These are phyloP conservation scores for Aleiodes leptofemur DNA, from an alignment of 2,888 invertebrate genomes.

Conservation along the genomic window DNA sequence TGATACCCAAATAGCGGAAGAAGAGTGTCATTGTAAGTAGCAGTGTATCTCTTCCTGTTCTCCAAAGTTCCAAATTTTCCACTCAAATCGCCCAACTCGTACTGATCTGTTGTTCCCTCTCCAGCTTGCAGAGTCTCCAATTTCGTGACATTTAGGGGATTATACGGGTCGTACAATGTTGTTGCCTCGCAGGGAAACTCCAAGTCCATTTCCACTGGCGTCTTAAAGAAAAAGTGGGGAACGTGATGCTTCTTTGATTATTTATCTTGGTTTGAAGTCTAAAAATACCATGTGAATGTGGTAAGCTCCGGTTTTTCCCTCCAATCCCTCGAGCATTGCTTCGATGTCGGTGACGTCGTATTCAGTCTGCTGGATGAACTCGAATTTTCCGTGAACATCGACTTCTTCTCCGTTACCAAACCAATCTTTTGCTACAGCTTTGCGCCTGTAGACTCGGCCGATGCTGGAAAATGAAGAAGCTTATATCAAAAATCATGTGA, in stretches of 20 bases:
- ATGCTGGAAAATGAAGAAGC: constrained; percentile 77
- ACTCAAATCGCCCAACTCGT: constrained; percentile 90
- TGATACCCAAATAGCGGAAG: constrained; percentile 88
- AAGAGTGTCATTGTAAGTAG: constrained; percentile 86
- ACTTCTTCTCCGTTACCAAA: constrained; percentile 86
- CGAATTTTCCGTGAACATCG: constrained; percentile 84
- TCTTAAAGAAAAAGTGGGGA: constrained; percentile 76
- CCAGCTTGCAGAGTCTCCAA: constrained; percentile 79
- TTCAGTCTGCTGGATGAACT: constrained; percentile 90
- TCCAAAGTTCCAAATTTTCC: constrained; percentile 89
- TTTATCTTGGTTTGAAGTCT: neutral
- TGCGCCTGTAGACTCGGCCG: constrained; percentile 84
- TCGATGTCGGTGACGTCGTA: constrained; percentile 89
- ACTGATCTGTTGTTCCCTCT: constrained; percentile 89
- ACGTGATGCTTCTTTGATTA: neutral
- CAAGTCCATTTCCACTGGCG: constrained; percentile 87
- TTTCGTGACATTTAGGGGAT: constrained; percentile 86
- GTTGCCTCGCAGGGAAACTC: constrained; percentile 92
- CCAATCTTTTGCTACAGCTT: constrained; percentile 92
- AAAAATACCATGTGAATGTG: constrained; percentile 86
- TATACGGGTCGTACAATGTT: constrained; percentile 90
- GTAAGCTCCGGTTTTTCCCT: constrained; percentile 82
- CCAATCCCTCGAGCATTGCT: constrained; percentile 84
- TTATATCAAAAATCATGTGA: too few relatives aligned
- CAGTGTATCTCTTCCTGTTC: constrained; percentile 78